Percentiles rank a stretch among this genome's conserved stretches.
Evolutionary conservation across 2,797 vertebrate genomes (phyloP).

Genomic region (Leptodactylus fallax): DNA sequence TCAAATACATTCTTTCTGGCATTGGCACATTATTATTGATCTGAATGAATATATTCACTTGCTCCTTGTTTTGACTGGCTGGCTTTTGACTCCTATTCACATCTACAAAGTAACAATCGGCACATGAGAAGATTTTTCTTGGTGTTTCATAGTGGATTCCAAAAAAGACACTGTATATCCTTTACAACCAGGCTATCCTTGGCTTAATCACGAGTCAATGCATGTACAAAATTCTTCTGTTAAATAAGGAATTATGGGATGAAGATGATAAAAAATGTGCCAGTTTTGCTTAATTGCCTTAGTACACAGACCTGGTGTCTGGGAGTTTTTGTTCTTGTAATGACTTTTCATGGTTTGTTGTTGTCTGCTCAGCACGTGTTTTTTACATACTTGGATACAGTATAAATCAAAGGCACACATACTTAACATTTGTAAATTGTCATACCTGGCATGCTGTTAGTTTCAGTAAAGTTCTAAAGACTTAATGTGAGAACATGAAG

Average conservation of each 20-base stretch:
- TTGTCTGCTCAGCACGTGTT: slow-evolving; percentile 6
- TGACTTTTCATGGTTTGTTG: not conserved
- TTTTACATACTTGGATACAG: not conserved
- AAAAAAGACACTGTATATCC: not conserved
- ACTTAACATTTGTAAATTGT: slow-evolving; percentile 22
- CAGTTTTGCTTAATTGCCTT: slow-evolving; percentile 35
- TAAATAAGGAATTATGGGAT: not conserved
- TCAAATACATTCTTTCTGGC: not conserved
- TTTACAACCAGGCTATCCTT: not conserved
- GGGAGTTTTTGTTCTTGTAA: not conserved
- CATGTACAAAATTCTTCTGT: not conserved
- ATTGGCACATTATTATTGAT: not conserved
- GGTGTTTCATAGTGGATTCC: not conserved
- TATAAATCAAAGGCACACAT: not conserved
- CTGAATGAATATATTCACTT: not conserved
- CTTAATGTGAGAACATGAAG: slow-evolving; percentile 6
- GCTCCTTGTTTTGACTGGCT: not conserved
- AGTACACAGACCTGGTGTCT: slow-evolving; percentile 19
- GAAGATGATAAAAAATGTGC: not conserved
- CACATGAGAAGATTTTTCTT: not conserved
- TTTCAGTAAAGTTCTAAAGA: slow-evolving; percentile 21
- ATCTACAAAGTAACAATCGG: too few relatives aligned
- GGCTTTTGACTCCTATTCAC: not conserved
- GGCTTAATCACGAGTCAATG: not conserved
- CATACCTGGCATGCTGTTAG: slow-evolving; percentile 23